phyloP scores from a whole-genome alignment of 2,888 invertebrate genomes.

The Nomada fucata region DNA sequence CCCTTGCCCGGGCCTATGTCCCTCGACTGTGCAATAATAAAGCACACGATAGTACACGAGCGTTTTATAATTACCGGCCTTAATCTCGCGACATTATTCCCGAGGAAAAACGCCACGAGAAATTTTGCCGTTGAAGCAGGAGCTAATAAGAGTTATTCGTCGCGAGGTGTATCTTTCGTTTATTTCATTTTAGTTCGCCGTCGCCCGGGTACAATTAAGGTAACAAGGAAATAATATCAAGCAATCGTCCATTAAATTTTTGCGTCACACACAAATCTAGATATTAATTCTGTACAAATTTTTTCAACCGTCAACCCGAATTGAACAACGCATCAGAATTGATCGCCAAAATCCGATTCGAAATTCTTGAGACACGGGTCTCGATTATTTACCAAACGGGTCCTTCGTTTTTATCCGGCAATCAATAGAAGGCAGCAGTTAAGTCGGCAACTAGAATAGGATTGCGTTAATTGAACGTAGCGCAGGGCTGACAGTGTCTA shows the following conservation, averaged over 20 bases:
- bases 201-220: neutral
- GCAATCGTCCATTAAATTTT: no score
- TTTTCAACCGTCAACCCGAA: neutral
- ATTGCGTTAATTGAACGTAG: constrained; percentile 14
- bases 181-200: neutral
- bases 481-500: neutral
- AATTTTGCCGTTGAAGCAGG: constrained; percentile 2
- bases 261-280: neutral
- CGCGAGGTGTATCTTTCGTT: neutral
- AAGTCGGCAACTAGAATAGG: neutral
- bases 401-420: neutral
- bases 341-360: no score
- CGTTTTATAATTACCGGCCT: constrained; percentile 26
- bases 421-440: neutral
- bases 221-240: no score
- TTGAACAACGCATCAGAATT: no score
- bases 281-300: neutral
- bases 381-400: no score
- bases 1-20: constrained; percentile 4
- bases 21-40: constrained; percentile 9
- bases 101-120: neutral
- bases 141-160: constrained; percentile 9
- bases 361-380: no score
- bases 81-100: constrained; percentile 34
- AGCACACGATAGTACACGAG: constrained; percentile 18